phyloP scores from a whole-genome alignment of 2,888 invertebrate species.

The Subacronicta megacephala region DNA sequence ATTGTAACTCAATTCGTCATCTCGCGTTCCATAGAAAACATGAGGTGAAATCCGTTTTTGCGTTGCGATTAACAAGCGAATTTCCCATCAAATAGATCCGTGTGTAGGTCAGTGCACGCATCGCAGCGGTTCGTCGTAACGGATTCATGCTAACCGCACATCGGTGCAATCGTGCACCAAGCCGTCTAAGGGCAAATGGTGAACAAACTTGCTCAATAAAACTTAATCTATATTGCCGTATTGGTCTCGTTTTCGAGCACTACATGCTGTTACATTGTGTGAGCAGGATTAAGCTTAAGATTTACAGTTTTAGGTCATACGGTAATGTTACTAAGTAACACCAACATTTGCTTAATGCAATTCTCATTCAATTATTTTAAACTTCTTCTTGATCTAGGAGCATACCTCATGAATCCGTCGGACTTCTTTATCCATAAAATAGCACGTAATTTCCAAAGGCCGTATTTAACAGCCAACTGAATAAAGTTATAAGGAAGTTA shows the following conservation, averaged over 20 bases:
- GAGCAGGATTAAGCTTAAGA: conserved; percentile 24
- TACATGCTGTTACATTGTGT: conserved; percentile 22
- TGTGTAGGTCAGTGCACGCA: conserved; percentile 71
- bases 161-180: conserved; percentile 39
- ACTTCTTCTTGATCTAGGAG: too few relatives aligned
- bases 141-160: conserved; percentile 53
- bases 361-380: too few relatives aligned
- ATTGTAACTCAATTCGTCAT: conserved; percentile 19
- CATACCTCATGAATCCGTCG: neutral
- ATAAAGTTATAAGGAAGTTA: conserved; percentile 52
- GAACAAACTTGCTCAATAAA: conserved; percentile 52
- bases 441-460: conserved; percentile 37
- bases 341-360: neutral
- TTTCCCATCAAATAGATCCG: conserved; percentile 71
- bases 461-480: conserved; percentile 34
- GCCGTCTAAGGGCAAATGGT: conserved; percentile 50
- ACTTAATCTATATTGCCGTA: conserved; percentile 47
- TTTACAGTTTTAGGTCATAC: conserved; percentile 3
- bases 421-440: conserved; percentile 24
- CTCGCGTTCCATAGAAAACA: conserved; percentile 22
- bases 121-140: conserved; percentile 49
- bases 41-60: conserved; percentile 56
- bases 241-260: conserved; percentile 41
- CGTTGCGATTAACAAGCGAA: conserved; percentile 61
- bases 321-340: conserved; percentile 1